These are phyloP conservation scores for Ptychoptera albimana DNA, from an alignment of 2,888 invertebrate species.

Conservation along the genomic window DNA sequence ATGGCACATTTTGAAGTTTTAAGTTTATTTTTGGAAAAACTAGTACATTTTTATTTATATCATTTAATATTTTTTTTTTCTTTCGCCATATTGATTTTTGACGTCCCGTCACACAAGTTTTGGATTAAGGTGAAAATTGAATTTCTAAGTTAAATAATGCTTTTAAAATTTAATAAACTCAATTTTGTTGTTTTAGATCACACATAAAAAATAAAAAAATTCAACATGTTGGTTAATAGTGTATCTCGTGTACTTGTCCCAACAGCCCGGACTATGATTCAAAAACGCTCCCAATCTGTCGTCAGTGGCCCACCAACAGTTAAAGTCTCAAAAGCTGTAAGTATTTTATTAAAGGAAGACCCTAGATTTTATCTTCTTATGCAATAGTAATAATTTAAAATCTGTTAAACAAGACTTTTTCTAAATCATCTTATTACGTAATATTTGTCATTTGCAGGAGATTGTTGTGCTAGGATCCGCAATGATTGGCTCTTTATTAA, in stretches of 20 bases:
- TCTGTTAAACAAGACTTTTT: neutral
- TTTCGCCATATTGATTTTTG: too few relatives aligned
- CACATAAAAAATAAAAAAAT: neutral
- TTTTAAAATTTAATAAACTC: too few relatives aligned
- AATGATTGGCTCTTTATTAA: constrained; percentile 17
- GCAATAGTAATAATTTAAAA: neutral
- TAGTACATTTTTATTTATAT: too few relatives aligned
- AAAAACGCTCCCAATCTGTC: constrained; percentile 24
- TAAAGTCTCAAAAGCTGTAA: constrained; percentile 24
- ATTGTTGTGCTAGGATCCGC: constrained; percentile 21
- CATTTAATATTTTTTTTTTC: too few relatives aligned
- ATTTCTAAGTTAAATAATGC: too few relatives aligned
- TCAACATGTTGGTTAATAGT: constrained; percentile 22
- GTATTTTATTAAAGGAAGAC: constrained; percentile 11
- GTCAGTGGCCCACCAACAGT: constrained; percentile 25
- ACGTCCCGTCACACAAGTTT: too few relatives aligned
- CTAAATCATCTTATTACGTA: neutral
- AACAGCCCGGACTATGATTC: constrained; percentile 19
- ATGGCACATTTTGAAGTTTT: too few relatives aligned
- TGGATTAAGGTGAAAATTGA: too few relatives aligned
- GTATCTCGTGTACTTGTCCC: constrained; percentile 24
- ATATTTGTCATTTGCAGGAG: constrained; percentile 18
- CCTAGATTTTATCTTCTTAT: neutral
- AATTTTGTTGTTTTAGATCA: neutral
- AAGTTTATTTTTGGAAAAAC: too few relatives aligned